Percentiles rank a stretch among this genome's conserved stretches.
Conservation (phyloP, 2,797 vertebrate genomes). For the Petrocephalus sullivani region DNA sequence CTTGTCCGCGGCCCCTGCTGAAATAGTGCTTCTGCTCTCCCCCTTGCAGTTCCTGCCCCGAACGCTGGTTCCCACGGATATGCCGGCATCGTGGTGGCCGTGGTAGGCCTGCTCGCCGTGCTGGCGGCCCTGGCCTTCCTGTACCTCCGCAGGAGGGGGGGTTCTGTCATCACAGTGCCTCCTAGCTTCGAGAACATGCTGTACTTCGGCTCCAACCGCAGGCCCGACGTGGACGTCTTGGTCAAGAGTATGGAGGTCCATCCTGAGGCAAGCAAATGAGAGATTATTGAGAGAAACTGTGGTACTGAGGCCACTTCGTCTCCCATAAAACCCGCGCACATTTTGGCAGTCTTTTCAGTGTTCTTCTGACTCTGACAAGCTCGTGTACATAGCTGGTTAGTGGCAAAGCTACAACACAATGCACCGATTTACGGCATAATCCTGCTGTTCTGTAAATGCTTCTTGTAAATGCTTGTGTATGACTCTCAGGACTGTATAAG, state of each 20-base stretch:
- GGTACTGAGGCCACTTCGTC: not conserved
- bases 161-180: not conserved
- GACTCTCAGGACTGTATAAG: not conserved
- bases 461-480: not conserved
- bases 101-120: not conserved
- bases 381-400: not conserved
- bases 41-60: not conserved
- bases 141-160: not conserved
- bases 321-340: not conserved
- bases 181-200: conserved; percentile 1
- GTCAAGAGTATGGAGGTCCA: not conserved
- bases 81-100: not conserved
- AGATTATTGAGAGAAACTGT: not conserved
- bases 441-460: not conserved
- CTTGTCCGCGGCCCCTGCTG: not conserved
- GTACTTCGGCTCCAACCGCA: not conserved
- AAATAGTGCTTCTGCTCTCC: not conserved
- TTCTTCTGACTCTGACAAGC: not conserved
- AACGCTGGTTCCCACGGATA: not conserved
- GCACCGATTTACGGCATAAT: not conserved
- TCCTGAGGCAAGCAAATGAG: not conserved
- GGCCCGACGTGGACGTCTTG: not conserved
- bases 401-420: not conserved
- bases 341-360: not conserved
- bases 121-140: not conserved